These are phyloP conservation scores for Torymus tubicola DNA, from an alignment of 2,888 invertebrate species.

Conservation along the genomic window DNA sequence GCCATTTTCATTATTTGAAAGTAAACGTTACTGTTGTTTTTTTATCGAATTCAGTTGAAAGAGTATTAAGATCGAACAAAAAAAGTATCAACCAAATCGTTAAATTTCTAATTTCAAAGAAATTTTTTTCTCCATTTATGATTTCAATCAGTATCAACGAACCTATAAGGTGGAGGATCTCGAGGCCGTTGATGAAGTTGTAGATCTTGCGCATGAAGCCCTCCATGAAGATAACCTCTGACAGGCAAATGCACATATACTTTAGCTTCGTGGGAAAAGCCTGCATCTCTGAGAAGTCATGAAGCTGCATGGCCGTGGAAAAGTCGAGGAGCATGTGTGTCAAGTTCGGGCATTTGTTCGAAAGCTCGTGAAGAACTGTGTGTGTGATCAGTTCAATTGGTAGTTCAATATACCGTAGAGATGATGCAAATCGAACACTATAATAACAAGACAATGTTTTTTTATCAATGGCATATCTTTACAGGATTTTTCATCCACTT, in stretches of 20 bases:
- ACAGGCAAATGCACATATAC: constrained; percentile 96
- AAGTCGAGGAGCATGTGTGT: constrained; percentile 98
- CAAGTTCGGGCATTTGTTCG: constrained; percentile 96
- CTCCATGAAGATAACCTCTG: constrained; percentile 99
- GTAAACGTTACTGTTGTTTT: background rate
- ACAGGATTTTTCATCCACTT: background rate
- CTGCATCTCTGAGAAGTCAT: constrained; percentile 99
- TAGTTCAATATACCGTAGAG: constrained; percentile 92
- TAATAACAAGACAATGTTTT: background rate
- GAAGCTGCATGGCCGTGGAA: constrained; percentile 99
- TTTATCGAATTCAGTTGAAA: background rate
- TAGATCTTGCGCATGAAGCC: constrained; percentile 99
- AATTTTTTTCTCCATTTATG: constrained; percentile 26
- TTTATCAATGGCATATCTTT: background rate
- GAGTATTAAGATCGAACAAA: background rate
- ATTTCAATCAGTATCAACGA: constrained; percentile 51
- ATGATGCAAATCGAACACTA: constrained; percentile 90
- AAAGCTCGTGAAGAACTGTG: constrained; percentile 96
- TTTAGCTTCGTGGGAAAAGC: constrained; percentile 98
- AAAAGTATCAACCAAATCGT: background rate
- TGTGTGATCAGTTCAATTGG: constrained; percentile 98
- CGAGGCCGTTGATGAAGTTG: constrained; percentile 98
- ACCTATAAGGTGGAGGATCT: constrained; percentile 98
- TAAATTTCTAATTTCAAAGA: constrained; percentile 51
- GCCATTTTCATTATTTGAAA: too few relatives aligned